Evolutionary conservation across 2,113 vertebrate species (phyloP), one percentile per base, ranked within the genome.

Genomic region (Mus pahari): DNA sequence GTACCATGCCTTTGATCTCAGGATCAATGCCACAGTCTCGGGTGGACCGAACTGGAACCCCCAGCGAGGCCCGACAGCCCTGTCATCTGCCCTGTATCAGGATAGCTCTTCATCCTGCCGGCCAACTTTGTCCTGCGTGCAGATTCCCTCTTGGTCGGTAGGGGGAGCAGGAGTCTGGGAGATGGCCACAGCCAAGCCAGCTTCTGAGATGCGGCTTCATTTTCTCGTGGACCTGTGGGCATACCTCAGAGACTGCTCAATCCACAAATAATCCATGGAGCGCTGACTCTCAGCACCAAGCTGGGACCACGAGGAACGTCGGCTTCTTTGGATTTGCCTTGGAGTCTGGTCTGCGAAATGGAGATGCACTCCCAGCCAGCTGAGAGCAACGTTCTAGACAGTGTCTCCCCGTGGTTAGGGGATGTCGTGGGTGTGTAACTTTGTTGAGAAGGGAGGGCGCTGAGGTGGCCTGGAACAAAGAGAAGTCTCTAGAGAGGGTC

Each of bases 151-250:
- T 28, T 92, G 66, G 94, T 48, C 94, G 2, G 93, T 81, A 97
- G 97, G 82, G 92, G 97, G 94, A 88, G 91, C 91, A 11, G 79
- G 91, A 97, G 91, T 90, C 95, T 90, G 82, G 55, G 45, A 71
- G 88, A 97, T 97, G 92, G 68, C 12, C 70, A 13, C 28, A 14
- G 17, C 28, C 0, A 7, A 77, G 24, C n/a, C 14, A 0, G 48
- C 33, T 39, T 79, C 10, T 0, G 0, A 42, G 26, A 87, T 60
- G 24, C 73, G 36, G 11, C n/a, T 87, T 71, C 10, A 19, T 5
- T 74, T 62, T 58, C 39, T 16, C 3, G 0, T 3, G 60, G 42
- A 28, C 55, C 73, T 62, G 22, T 14, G 28, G 86, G 22, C 89
- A 24, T 28, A 8, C 11, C 24, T 24, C 28, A 33, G 66, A 73